Evolutionary conservation across 30 jellyfish, hydroid and myxozoan genomes (phyloP).

Genomic region (Hydra vulgaris): DNA sequence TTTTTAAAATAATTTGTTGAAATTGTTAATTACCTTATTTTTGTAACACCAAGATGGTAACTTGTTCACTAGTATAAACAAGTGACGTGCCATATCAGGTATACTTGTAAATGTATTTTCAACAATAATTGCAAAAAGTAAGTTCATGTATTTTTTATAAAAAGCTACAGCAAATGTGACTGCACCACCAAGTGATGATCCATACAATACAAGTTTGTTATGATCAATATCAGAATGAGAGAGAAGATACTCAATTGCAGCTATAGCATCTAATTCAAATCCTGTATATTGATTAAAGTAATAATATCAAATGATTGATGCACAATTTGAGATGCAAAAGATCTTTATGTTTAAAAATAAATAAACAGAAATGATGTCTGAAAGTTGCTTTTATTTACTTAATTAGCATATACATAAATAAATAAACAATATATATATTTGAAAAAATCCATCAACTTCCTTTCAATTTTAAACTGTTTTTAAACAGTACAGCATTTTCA

Average conservation of each 20-base stretch:
- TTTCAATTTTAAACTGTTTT: no score
- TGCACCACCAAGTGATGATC: conserved; percentile 92
- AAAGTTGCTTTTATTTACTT: not conserved
- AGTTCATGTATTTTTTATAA: conserved; percentile 33
- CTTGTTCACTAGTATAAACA: conserved; percentile 40
- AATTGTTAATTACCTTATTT: conserved; percentile 87
- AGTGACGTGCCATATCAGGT: conserved; percentile 74
- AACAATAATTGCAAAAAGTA: conserved; percentile 57
- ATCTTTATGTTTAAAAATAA: no score
- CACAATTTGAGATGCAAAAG: no score
- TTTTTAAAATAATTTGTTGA: no score
- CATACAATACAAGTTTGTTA: conserved; percentile 44
- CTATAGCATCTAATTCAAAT: conserved; percentile 61
- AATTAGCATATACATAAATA: no score
- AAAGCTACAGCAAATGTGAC: conserved; percentile 66
- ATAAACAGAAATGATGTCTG: no score
- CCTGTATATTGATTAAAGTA: conserved; percentile 26
- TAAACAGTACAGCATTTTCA: no score
- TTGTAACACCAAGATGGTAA: conserved; percentile 72
- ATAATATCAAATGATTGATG: not conserved
- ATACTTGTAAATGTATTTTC: conserved; percentile 84
- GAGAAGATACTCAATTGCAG: conserved; percentile 54
- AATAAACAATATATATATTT: no score
- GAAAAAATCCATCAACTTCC: no score
- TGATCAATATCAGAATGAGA: conserved; percentile 69